Conservation (phyloP, 2,113 vertebrate species). For the Donacobius atricapilla region DNA sequence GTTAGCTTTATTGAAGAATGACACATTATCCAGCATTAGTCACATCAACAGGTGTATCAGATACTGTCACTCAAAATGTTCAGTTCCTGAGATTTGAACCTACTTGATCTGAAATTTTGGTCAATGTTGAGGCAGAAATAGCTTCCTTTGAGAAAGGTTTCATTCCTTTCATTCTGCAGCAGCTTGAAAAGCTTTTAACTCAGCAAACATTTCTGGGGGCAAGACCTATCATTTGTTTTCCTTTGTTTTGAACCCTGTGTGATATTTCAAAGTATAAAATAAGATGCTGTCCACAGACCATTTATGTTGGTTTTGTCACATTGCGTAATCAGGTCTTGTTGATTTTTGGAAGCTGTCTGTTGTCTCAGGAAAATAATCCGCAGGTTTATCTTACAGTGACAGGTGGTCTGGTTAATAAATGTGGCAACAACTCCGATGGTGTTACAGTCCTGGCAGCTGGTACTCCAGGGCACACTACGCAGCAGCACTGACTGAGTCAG, state of each 20-base stretch:
- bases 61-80: neutral
- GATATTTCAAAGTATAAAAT: neutral
- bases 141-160: neutral
- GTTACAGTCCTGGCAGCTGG: neutral
- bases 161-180: no score
- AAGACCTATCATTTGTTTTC: neutral
- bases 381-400: slow-evolving; percentile 10
- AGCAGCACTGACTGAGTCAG: neutral
- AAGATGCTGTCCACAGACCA: neutral
- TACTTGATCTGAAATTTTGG: neutral
- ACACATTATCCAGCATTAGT: neutral
- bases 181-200: neutral
- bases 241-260: neutral
- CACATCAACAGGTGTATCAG: neutral
- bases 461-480: neutral
- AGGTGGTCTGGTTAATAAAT: slow-evolving; percentile 36
- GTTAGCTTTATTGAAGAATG: neutral
- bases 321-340: neutral
- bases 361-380: neutral
- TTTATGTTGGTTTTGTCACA: neutral
- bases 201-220: neutral
- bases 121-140: neutral
- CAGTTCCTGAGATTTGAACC: neutral
- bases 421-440: neutral
- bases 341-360: neutral